These are phyloP conservation scores for Pristionchus arcanus DNA, from an alignment of 2,888 invertebrate species.

Conservation along the genomic window DNA sequence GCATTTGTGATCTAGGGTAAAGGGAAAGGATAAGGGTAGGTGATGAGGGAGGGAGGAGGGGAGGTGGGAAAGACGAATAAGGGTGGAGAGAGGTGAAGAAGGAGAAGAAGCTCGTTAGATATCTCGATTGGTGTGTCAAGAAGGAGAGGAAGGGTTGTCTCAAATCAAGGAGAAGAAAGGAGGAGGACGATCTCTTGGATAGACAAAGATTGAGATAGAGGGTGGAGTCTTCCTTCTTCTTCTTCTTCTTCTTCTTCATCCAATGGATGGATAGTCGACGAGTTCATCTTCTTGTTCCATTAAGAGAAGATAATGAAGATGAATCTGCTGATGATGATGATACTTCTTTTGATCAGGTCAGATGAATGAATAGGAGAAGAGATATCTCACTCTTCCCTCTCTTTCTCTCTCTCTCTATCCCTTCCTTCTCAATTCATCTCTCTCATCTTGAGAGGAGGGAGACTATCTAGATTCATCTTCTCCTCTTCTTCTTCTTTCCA, in stretches of 20 bases:
- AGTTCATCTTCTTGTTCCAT: constrained; percentile 64
- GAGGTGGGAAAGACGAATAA: neutral
- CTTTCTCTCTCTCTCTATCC: neutral
- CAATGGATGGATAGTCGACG: neutral
- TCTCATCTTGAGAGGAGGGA: neutral
- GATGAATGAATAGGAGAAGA: neutral
- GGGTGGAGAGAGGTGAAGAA: neutral
- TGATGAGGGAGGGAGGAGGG: neutral
- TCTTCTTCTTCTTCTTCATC: neutral
- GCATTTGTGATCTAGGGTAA: neutral
- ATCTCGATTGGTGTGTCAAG: constrained; percentile 20
- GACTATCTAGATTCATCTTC: neutral
- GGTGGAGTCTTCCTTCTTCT: neutral
- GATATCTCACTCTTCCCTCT: neutral
- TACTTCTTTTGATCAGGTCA: neutral
- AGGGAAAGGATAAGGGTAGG: neutral
- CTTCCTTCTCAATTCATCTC: neutral
- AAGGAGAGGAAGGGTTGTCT: neutral
- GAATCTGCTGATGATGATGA: constrained; percentile 58
- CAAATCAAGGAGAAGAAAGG: neutral
- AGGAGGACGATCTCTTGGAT: neutral
- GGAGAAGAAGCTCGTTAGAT: neutral
- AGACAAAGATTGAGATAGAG: neutral
- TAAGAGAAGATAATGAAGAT: constrained; percentile 61
- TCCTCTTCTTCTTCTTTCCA: neutral